These are phyloP conservation scores for Exaiptasia diaphana DNA, from an alignment of 64 coral and sea anemone species.

Conservation along the genomic window DNA sequence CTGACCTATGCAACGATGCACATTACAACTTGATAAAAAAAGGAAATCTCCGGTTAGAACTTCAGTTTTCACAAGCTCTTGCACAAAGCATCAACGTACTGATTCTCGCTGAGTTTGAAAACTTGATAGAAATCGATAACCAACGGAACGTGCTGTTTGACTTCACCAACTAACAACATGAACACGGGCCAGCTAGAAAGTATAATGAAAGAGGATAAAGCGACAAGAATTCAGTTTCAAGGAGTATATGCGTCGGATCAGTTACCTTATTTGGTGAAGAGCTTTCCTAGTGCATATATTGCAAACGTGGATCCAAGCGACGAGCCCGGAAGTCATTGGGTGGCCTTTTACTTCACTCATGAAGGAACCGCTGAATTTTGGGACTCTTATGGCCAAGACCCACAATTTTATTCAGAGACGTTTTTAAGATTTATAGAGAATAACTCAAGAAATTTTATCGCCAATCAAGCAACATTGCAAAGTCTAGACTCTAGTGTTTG, in stretches of 20 bases:
- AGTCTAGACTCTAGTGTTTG: background rate
- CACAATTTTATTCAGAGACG: background rate
- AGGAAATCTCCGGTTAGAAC: background rate
- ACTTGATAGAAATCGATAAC: background rate
- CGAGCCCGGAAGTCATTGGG: slow-evolving; percentile 28
- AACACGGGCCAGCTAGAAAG: background rate
- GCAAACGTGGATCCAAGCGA: background rate
- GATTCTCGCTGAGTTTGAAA: background rate
- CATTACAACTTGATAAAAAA: slow-evolving; percentile 1
- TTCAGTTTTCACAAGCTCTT: background rate
- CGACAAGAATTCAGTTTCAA: background rate
- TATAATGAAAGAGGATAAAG: background rate
- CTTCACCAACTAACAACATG: background rate
- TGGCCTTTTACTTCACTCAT: slow-evolving; percentile 6
- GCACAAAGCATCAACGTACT: background rate
- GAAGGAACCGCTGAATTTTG: slow-evolving; percentile 2
- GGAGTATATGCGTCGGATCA: background rate
- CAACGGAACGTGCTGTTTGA: slow-evolving; percentile 4
- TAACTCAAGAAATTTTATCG: background rate
- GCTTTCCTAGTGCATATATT: background rate
- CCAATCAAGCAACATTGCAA: background rate
- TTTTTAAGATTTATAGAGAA: background rate
- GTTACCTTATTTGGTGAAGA: background rate
- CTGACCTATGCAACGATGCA: background rate
- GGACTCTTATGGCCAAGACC: slow-evolving; percentile 13